Evolutionary conservation across 2,113 vertebrate genomes (phyloP).

Genomic region (Gopherus evgoodei): DNA sequence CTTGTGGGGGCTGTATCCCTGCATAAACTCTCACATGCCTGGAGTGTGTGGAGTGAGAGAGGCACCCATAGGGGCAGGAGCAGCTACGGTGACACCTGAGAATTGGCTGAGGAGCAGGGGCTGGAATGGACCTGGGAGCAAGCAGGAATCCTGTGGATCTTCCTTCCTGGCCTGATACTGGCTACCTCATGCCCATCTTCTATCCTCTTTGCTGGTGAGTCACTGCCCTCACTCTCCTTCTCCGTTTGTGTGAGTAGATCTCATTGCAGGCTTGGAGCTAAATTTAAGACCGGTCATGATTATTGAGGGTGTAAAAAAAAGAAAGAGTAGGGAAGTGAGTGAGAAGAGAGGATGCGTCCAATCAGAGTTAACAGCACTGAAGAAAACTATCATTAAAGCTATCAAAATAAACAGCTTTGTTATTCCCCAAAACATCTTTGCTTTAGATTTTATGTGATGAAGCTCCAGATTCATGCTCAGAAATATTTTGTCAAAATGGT

Average conservation of each 20-base stretch:
- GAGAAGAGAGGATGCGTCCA: not conserved
- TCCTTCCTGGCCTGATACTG: not conserved
- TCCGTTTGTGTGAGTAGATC: rapidly evolving
- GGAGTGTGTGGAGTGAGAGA: not conserved
- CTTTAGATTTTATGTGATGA: not conserved
- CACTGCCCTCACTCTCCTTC: not conserved
- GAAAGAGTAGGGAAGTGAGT: not conserved
- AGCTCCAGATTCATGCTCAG: not conserved
- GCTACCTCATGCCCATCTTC: not conserved
- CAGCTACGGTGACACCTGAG: not conserved
- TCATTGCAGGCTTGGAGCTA: not conserved
- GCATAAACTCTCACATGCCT: too few species aligned
- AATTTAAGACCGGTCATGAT: not conserved
- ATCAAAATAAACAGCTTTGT: not conserved
- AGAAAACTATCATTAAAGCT: not conserved
- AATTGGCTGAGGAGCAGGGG: not conserved
- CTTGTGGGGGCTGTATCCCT: not conserved
- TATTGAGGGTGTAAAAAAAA: not conserved
- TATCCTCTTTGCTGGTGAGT: not conserved
- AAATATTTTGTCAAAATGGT: not conserved
- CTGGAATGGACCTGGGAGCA: not conserved
- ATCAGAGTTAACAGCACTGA: not conserved
- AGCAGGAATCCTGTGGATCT: not conserved
- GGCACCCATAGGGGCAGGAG: too few species aligned
- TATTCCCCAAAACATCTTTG: rapidly evolving